Evolutionary conservation across 2,888 invertebrate genomes (phyloP).

Genomic region (Polietes domitor): DNA sequence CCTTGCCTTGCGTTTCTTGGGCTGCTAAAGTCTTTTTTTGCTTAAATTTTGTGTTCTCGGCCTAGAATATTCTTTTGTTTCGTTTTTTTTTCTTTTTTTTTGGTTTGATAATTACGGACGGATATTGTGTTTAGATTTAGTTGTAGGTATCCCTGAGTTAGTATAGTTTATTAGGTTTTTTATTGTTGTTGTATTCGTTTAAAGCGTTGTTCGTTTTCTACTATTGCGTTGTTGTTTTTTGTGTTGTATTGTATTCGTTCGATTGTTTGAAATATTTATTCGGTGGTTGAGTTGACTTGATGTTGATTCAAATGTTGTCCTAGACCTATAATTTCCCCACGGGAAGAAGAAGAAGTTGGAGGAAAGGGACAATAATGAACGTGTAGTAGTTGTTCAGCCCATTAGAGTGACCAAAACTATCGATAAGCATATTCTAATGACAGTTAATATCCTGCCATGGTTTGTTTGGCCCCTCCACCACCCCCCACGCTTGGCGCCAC

Average conservation of each 20-base stretch:
- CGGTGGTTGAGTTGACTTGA: slow-evolving; percentile 23
- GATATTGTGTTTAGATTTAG: slow-evolving; percentile 22
- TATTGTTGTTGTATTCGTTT: slow-evolving; percentile 20
- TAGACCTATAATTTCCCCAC: slow-evolving; percentile 33
- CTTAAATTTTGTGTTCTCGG: not conserved
- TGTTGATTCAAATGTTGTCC: slow-evolving; percentile 15
- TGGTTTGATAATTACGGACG: not conserved
- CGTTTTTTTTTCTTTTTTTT: slow-evolving; percentile 5
- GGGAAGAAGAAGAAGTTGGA: no score
- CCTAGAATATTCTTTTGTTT: not conserved
- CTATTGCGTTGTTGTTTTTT: slow-evolving; percentile 15
- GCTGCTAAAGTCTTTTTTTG: not conserved
- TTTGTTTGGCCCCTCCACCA: not conserved
- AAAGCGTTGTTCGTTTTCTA: slow-evolving; percentile 18
- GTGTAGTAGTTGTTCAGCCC: not conserved
- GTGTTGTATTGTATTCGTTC: not conserved
- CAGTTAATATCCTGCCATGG: slow-evolving; percentile 1
- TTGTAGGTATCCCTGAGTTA: slow-evolving; percentile 29
- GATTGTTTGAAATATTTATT: slow-evolving; percentile 29
- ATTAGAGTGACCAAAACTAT: not conserved
- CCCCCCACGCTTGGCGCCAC: slow-evolving; percentile 19
- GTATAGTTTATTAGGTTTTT: not conserved
- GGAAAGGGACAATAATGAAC: slow-evolving; percentile 1
- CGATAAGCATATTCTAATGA: slow-evolving; percentile 26
- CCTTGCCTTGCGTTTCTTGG: not conserved